Evolutionary conservation across 2,888 invertebrate species (phyloP).

Genomic region (Pecten maximus): DNA sequence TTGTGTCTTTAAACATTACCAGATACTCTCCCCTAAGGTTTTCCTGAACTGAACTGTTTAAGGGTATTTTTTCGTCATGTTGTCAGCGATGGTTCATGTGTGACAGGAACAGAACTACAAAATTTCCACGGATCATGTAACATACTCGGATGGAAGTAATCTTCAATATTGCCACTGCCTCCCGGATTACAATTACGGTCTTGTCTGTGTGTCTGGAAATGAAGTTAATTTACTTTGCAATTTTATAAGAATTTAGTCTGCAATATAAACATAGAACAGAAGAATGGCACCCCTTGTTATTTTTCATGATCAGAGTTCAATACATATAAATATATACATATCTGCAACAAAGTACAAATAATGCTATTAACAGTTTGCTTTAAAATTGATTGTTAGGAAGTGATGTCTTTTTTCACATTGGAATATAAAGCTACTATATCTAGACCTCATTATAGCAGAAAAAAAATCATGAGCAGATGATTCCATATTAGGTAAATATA

Average conservation of each 20-base stretch:
- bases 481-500: too few species aligned
- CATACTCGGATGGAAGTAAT: slow-evolving; percentile 75
- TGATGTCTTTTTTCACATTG: too few species aligned
- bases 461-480: too few species aligned
- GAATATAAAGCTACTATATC: too few species aligned
- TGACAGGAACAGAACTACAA: slow-evolving; percentile 59
- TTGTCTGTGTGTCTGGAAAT: slow-evolving; percentile 64
- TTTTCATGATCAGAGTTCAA: too few species aligned
- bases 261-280: background rate
- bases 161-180: slow-evolving; percentile 74
- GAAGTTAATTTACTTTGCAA: slow-evolving; percentile 28
- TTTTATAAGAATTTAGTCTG: background rate
- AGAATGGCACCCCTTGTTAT: background rate
- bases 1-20: background rate
- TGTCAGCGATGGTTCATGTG: slow-evolving; percentile 9
- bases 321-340: too few species aligned
- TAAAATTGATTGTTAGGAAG: too few species aligned
- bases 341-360: background rate
- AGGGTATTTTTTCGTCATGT: background rate
- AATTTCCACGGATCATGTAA: slow-evolving; percentile 76
- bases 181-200: slow-evolving; percentile 69
- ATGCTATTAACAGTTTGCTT: too few species aligned
- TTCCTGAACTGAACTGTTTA: background rate
- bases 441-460: too few species aligned
- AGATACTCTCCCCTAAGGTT: background rate